These are phyloP conservation scores for Cryptocephalus primarius DNA, from an alignment of 2,888 invertebrate species.

Conservation along the genomic window DNA sequence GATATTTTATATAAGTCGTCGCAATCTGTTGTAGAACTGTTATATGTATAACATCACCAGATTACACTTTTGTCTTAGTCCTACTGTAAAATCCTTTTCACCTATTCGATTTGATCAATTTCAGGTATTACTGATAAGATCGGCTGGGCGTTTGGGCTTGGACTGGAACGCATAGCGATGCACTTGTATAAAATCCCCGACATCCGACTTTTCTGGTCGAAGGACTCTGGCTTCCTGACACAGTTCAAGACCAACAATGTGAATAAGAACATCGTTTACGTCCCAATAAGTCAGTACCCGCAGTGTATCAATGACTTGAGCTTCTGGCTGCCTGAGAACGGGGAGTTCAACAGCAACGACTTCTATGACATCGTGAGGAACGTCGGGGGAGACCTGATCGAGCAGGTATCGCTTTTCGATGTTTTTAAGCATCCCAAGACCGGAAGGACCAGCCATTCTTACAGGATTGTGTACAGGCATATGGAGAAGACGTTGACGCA, in stretches of 20 bases:
- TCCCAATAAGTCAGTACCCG: conserved; percentile 76
- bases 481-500: conserved; percentile 82
- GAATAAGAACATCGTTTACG: conserved; percentile 58
- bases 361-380: conserved; percentile 87
- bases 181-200: conserved; percentile 90
- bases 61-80: too few species aligned
- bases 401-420: conserved; percentile 80
- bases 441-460: conserved; percentile 75
- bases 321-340: conserved; percentile 80
- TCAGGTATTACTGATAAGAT: conserved; percentile 69
- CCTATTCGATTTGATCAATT: not conserved
- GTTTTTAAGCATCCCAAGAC: conserved; percentile 79
- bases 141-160: conserved; percentile 97
- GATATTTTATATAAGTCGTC: too few species aligned
- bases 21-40: too few species aligned
- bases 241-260: conserved; percentile 76
- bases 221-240: conserved; percentile 78
- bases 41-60: too few species aligned
- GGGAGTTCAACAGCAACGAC: conserved; percentile 65
- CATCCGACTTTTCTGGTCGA: conserved; percentile 93
- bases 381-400: conserved; percentile 84
- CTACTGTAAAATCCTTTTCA: too few species aligned
- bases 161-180: conserved; percentile 95
- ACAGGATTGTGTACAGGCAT: conserved; percentile 85
- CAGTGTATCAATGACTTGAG: conserved; percentile 87